Evolutionary conservation across 1,140 invertebrate genomes (phyloP).

Genomic region (Saccostrea cuccullata): DNA sequence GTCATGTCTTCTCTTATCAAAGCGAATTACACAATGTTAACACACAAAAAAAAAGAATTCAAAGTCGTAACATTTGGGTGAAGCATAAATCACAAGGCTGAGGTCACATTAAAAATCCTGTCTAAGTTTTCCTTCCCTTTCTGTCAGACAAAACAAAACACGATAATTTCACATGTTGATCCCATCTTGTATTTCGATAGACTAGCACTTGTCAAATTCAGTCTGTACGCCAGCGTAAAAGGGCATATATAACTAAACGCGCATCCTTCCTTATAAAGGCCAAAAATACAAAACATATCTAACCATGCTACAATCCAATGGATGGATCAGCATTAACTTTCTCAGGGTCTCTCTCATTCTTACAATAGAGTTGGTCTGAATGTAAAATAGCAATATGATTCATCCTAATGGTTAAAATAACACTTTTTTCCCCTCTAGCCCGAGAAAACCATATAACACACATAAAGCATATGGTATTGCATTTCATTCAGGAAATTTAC

Average conservation of each 20-base stretch:
- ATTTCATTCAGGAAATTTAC: neutral
- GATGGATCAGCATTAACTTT: too few relatives aligned
- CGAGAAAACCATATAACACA: neutral
- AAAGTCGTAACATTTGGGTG: neutral
- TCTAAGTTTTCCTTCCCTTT: too few relatives aligned
- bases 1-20: neutral
- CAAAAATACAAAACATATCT: neutral
- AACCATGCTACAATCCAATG: neutral
- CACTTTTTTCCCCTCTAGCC: neutral
- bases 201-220: slow-evolving; percentile 5
- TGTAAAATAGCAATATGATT: neutral
- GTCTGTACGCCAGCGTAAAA: neutral
- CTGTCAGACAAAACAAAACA: neutral
- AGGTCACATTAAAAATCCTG: neutral
- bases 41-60: neutral
- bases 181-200: neutral
- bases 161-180: neutral
- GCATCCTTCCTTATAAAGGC: slow-evolving; percentile 7
- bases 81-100: neutral
- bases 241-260: neutral
- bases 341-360: neutral
- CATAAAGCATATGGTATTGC: slow-evolving; percentile 17
- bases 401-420: neutral
- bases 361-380: neutral
- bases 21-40: neutral